Percentiles rank a stretch among this genome's conserved stretches.
phyloP scores from a whole-genome alignment of 1,140 invertebrate species.

The Leucophenga varia region DNA sequence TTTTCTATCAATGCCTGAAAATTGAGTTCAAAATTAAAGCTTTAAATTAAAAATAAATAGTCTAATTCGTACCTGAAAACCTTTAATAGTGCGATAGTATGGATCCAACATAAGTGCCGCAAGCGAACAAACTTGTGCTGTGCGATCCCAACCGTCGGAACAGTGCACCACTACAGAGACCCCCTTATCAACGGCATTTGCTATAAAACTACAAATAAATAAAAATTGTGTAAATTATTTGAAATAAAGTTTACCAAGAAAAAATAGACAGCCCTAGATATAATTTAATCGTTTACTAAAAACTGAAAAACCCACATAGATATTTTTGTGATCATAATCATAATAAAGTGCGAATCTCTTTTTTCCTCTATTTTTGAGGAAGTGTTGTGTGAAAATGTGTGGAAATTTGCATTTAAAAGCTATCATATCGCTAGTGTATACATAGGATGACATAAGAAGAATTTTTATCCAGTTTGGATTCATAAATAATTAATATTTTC shows the following conservation, averaged over 20 bases:
- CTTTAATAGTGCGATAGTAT: conserved; percentile 94
- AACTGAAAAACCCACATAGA: too few relatives aligned
- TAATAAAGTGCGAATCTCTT: too few relatives aligned
- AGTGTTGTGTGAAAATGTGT: too few relatives aligned
- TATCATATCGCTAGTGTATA: too few relatives aligned
- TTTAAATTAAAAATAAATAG: too few relatives aligned
- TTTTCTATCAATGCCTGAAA: conserved; percentile 87
- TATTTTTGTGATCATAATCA: too few relatives aligned
- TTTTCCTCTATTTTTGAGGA: too few relatives aligned
- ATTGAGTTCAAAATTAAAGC: not conserved
- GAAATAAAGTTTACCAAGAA: not conserved
- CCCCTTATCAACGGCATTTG: conserved; percentile 80
- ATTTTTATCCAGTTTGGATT: too few relatives aligned
- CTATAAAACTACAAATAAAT: conserved; percentile 65
- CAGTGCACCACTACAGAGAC: conserved; percentile 96
- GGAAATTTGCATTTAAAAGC: too few relatives aligned
- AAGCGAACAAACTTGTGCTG: conserved; percentile 95
- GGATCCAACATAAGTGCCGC: conserved; percentile 91
- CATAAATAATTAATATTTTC: too few relatives aligned
- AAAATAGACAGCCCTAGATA: not conserved
- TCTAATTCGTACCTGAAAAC: conserved; percentile 68
- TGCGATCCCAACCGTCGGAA: conserved; percentile 96
- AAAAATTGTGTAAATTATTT: not conserved
- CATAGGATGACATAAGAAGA: too few relatives aligned
- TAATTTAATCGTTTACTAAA: too few relatives aligned